These are phyloP conservation scores for Trichomycterus rosablanca DNA, from an alignment of 2,113 vertebrate species.

Conservation along the genomic window DNA sequence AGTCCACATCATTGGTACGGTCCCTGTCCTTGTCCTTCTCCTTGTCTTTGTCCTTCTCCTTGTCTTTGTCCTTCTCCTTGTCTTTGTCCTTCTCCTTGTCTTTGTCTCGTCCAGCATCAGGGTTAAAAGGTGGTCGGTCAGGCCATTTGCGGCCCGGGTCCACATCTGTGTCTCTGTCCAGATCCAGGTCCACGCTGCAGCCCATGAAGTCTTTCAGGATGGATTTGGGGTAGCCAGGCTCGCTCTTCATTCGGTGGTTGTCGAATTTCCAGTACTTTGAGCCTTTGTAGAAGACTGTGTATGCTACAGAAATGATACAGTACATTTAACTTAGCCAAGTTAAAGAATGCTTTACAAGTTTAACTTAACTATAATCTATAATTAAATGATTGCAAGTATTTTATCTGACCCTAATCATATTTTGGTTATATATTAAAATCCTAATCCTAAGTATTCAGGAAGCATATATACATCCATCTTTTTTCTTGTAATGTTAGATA, in stretches of 20 bases:
- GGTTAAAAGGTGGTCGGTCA: conserved; percentile 77
- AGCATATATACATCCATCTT: too few relatives aligned
- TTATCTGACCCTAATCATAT: too few relatives aligned
- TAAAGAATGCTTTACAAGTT: too few relatives aligned
- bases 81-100: conserved; percentile 52
- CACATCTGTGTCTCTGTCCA: conserved; percentile 54
- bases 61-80: conserved; percentile 30
- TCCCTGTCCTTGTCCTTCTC: too few relatives aligned
- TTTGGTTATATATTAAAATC: too few relatives aligned
- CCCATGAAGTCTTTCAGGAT: conserved; percentile 96
- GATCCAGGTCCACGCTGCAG: conserved; percentile 75
- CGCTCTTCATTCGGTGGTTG: conserved; percentile 90
- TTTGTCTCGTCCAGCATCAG: conserved; percentile 56
- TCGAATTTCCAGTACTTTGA: conserved; percentile 97
- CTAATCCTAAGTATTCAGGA: too few relatives aligned
- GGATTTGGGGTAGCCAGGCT: conserved; percentile 93
- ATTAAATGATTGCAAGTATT: too few relatives aligned
- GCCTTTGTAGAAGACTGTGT: conserved; percentile 94
- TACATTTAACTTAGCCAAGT: conserved; percentile 44
- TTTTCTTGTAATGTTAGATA: too few relatives aligned
- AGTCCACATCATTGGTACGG: conserved; percentile 45
- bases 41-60: too few relatives aligned
- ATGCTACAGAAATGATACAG: conserved; percentile 66
- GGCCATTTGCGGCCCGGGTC: conserved; percentile 71
- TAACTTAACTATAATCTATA: too few relatives aligned